A percentile compares a stretch with the other conserved stretches of the same genome.
phyloP scores from a whole-genome alignment of 2,888 invertebrate genomes.

The Diachrysia chrysitis region DNA sequence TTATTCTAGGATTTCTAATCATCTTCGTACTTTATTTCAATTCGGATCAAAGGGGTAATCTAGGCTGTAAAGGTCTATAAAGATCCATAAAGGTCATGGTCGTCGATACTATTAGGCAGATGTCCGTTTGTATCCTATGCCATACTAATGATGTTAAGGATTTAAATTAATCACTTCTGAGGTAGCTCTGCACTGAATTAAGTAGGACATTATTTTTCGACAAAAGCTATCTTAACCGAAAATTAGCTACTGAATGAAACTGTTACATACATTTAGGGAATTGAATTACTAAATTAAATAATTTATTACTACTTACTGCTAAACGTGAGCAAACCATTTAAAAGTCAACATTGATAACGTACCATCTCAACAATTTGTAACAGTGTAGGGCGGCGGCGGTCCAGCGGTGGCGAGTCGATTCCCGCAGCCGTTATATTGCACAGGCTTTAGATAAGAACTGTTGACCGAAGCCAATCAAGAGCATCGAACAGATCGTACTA shows the following conservation, averaged over 20 bases:
- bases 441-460: constrained; percentile 9
- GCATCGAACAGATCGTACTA: not conserved
- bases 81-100: not conserved
- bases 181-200: no score
- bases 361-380: not conserved
- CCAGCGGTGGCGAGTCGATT: not conserved
- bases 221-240: no score
- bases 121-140: not conserved
- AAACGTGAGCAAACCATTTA: no score
- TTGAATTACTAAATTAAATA: no score
- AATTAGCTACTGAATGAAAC: no score
- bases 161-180: no score
- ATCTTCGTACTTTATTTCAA: constrained; percentile 8
- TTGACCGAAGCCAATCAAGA: constrained; percentile 13
- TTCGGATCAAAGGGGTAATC: constrained; percentile 15
- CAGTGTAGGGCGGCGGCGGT: not conserved
- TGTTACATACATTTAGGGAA: no score
- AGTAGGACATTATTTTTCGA: no score
- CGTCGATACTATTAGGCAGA: not conserved
- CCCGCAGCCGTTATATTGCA: not conserved
- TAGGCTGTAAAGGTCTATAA: not conserved
- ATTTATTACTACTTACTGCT: no score
- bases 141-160: no score
- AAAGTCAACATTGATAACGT: not conserved
- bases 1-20: constrained; percentile 2